A percentile compares a stretch with the other conserved stretches of the same genome.
Evolutionary conservation across 2,888 invertebrate genomes (phyloP).

Genomic region (Xanthia togata): DNA sequence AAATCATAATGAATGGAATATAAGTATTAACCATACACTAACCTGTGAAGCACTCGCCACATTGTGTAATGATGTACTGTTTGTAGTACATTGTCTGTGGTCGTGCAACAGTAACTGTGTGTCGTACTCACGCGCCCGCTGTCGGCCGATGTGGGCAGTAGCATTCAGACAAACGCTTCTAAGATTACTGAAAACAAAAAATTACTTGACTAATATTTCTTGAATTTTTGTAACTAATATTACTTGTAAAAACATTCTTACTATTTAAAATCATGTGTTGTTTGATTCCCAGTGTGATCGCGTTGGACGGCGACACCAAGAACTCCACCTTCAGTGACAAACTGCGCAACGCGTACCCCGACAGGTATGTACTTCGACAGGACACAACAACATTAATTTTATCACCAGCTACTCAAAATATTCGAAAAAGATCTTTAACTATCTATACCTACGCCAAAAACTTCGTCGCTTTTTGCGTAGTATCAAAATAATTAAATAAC

Average conservation of each 20-base stretch:
- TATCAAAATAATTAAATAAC: neutral
- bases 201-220: neutral
- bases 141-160: constrained; percentile 73
- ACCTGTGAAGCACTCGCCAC: constrained; percentile 22
- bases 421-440: constrained; percentile 2
- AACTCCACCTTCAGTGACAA: constrained; percentile 99
- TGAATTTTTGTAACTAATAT: neutral
- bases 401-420: neutral
- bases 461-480: neutral
- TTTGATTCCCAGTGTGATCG: constrained; percentile 93
- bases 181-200: neutral
- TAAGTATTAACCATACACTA: neutral
- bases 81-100: constrained; percentile 13
- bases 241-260: neutral
- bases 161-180: constrained; percentile 56
- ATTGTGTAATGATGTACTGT: neutral
- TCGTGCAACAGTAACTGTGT: constrained; percentile 56
- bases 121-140: constrained; percentile 72
- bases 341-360: constrained; percentile 93
- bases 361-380: constrained; percentile 79
- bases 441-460: neutral
- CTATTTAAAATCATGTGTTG: constrained; percentile 5
- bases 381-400: neutral
- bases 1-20: neutral
- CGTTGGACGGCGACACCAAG: constrained; percentile 99